Evolutionary conservation across 2,113 vertebrate genomes (phyloP).

Genomic region (Microtus pennsylvanicus): DNA sequence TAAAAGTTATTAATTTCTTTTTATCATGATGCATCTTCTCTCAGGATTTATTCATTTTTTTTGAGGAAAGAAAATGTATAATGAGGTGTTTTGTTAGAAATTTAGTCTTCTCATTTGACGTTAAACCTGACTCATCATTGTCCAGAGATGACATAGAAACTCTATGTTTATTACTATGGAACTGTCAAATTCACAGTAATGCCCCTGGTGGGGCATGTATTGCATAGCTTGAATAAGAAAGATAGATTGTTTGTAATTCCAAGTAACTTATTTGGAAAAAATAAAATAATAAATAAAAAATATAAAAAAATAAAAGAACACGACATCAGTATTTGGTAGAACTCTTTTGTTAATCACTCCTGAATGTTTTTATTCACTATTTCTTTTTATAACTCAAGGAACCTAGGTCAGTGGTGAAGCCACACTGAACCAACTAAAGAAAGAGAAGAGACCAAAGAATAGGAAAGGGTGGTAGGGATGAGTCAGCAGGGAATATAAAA

Average conservation of each 20-base stretch:
- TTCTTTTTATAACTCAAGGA: background rate
- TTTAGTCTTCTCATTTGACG: background rate
- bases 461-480: background rate
- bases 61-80: background rate
- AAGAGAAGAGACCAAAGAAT: background rate
- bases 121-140: background rate
- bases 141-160: background rate
- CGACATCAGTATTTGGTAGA: background rate
- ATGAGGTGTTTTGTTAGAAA: background rate
- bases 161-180: background rate
- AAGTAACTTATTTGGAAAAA: background rate
- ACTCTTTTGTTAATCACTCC: background rate
- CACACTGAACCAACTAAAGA: background rate
- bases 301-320: background rate
- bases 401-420: background rate
- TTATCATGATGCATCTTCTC: background rate
- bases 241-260: background rate
- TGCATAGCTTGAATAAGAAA: background rate
- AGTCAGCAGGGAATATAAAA: background rate
- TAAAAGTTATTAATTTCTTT: background rate
- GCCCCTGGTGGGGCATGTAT: background rate
- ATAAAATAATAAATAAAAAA: too few relatives aligned
- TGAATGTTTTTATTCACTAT: background rate
- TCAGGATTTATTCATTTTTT: background rate
- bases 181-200: background rate